Evolutionary conservation across 2,888 invertebrate genomes (phyloP), one percentile per base, ranked within the genome.

Genomic region (Papilio elwesi): DNA sequence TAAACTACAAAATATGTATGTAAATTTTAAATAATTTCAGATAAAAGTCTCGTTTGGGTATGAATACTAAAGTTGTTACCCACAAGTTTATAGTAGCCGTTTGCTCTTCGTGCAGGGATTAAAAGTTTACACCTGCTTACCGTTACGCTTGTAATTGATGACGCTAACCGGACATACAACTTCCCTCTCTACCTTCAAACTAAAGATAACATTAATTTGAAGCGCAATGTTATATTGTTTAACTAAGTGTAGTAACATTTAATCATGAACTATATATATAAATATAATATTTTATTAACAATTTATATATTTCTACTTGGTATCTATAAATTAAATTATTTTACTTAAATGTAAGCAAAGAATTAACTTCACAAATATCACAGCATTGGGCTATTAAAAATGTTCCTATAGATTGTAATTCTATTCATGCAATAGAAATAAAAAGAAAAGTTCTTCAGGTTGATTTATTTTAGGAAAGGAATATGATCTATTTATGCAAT

Each of bases 51-150:
- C 9, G 38, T 59, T 59, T 59, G 13, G n/a, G 38, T n/a, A 13
- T 59, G 59, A 59, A 38, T 38, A 59, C n/a, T 59, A 59, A 38
- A 59, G 59, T 59, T 59, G 59, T 59, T 59, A 38, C 59, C 59
- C n/a, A 59, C 38, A 59, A 59, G 38, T 59, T 59, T 59, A 38
- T 5, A 38, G 59, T 38, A 59, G 16, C 59, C 59, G 36, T n/a
- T 38, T 59, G 59, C 59, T 43, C 43, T 26, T 38, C 6, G 59
- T 57, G 57, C 57, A 13, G 13, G 57, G 57, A 38, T 57, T 57
- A 57, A 57, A 57, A 57, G 57, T 57, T 57, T 38, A 57, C 57
- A 57, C 8, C 36, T 13, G 57, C 13, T 57, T 57, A 57, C 57
- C 13, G 57, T 57, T 38, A 43, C 38, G 38, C 57, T 57, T 57